phyloP scores from a whole-genome alignment of 2,797 vertebrate species.

The Enteromius unitaeniatus region DNA sequence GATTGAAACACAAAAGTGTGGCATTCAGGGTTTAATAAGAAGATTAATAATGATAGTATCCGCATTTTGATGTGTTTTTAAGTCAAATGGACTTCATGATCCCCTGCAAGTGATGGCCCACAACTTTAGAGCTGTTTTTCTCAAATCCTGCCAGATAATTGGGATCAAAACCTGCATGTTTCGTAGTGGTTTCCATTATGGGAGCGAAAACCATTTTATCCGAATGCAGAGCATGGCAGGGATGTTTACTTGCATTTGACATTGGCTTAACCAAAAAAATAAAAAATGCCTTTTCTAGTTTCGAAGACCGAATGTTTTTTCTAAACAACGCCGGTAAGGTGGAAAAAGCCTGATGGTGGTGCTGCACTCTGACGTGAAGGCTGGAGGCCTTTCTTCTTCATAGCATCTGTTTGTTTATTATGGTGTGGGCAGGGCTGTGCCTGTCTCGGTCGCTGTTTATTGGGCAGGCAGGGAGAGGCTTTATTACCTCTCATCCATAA shows the following conservation, averaged over 20 bases:
- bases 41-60: conserved; percentile 77
- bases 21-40: conserved; percentile 78
- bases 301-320: conserved; percentile 62
- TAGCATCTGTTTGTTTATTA: conserved; percentile 51
- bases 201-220: conserved; percentile 70
- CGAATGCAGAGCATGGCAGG: conserved; percentile 59
- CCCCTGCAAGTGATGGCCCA: conserved; percentile 63
- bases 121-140: conserved; percentile 57
- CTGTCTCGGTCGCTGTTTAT: conserved; percentile 49
- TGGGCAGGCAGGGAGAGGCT: conserved; percentile 54
- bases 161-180: conserved; percentile 70
- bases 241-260: conserved; percentile 62
- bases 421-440: conserved; percentile 45
- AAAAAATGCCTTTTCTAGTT: conserved; percentile 50
- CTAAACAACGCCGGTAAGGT: not conserved
- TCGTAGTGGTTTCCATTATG: conserved; percentile 67
- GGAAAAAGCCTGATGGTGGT: not conserved
- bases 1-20: conserved; percentile 80
- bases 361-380: conserved; percentile 8
- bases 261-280: conserved; percentile 72
- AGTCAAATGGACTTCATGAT: conserved; percentile 70
- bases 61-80: conserved; percentile 71
- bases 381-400: conserved; percentile 21
- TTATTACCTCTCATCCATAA: conserved; percentile 67
- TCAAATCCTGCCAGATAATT: conserved; percentile 73